phyloP scores from a whole-genome alignment of 2,797 vertebrate species.

The Miopithecus talapoin region DNA sequence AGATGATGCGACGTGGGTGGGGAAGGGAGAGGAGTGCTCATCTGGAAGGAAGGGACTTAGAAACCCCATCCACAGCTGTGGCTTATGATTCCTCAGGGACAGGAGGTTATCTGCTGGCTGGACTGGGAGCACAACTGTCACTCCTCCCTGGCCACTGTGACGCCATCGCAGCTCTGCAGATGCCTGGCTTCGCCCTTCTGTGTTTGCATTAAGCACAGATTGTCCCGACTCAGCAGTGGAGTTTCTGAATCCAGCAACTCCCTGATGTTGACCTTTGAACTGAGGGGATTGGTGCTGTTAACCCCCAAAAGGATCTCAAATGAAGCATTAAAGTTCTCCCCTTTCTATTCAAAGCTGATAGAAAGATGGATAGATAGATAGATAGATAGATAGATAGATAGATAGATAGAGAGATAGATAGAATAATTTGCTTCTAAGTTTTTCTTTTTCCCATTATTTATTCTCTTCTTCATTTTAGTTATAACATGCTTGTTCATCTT shows the following conservation, averaged over 20 bases:
- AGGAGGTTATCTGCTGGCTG: rapidly evolving
- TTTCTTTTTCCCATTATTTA: no score
- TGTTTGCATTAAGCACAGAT: not conserved
- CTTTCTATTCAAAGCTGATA: not conserved
- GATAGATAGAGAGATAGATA: rapidly evolving
- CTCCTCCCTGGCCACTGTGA: rapidly evolving
- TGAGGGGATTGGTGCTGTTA: conserved; percentile 52
- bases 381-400: no score
- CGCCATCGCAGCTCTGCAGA: not conserved
- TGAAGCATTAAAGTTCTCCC: rapidly evolving
- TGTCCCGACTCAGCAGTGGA: conserved; percentile 13
- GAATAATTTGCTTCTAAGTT: not conserved
- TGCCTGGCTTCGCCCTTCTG: rapidly evolving
- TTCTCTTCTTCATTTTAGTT: not conserved
- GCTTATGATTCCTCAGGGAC: not conserved
- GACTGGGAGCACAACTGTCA: not conserved
- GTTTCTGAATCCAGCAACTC: not conserved
- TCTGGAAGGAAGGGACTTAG: not conserved
- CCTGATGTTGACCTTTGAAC: conserved; percentile 25
- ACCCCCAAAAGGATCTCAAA: conserved; percentile 21
- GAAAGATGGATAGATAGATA: not conserved
- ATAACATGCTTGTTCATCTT: not conserved
- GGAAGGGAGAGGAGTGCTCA: not conserved
- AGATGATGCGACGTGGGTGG: not conserved
- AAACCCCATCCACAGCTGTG: not conserved